Percentiles rank a stretch among this genome's conserved stretches.
phyloP scores from a whole-genome alignment of 2,888 invertebrate genomes.

The Branchellion lobata region DNA sequence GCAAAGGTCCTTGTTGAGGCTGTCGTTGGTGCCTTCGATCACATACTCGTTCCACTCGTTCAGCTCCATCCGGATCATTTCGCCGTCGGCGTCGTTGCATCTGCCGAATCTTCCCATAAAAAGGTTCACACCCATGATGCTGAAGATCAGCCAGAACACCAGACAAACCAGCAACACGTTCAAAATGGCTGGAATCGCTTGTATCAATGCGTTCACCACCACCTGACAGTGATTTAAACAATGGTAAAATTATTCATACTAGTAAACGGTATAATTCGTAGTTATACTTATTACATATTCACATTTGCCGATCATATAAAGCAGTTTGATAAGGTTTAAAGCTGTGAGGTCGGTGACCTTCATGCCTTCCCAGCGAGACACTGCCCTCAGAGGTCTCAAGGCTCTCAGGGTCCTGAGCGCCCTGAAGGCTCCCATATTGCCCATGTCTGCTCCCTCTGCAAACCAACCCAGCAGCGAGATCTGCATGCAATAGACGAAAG shows the following conservation, averaged over 20 bases:
- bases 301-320: too few species aligned
- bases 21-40: slow-evolving; percentile 69
- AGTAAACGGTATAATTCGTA: too few species aligned
- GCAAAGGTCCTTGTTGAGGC: slow-evolving; percentile 76
- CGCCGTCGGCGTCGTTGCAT: slow-evolving; percentile 65
- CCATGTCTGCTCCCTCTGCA: slow-evolving; percentile 76
- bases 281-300: too few species aligned
- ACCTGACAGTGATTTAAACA: slow-evolving; percentile 47
- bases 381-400: slow-evolving; percentile 93
- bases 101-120: slow-evolving; percentile 70
- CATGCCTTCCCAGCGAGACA: slow-evolving; percentile 99
- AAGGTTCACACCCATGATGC: slow-evolving; percentile 97
- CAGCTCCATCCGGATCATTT: slow-evolving; percentile 63
- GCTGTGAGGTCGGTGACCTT: slow-evolving; percentile 73
- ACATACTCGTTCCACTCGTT: slow-evolving; percentile 2
- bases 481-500: too few species aligned
- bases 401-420: slow-evolving; percentile 98
- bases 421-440: slow-evolving; percentile 98
- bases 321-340: too few species aligned
- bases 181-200: slow-evolving; percentile 99
- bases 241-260: too few species aligned
- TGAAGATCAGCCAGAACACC: slow-evolving; percentile 99
- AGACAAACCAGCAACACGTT: slow-evolving; percentile 98
- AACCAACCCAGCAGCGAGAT: slow-evolving; percentile 87
- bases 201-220: slow-evolving; percentile 96